Conservation (phyloP, 2,888 invertebrate species). For the Drosophila austrosaltans region DNA sequence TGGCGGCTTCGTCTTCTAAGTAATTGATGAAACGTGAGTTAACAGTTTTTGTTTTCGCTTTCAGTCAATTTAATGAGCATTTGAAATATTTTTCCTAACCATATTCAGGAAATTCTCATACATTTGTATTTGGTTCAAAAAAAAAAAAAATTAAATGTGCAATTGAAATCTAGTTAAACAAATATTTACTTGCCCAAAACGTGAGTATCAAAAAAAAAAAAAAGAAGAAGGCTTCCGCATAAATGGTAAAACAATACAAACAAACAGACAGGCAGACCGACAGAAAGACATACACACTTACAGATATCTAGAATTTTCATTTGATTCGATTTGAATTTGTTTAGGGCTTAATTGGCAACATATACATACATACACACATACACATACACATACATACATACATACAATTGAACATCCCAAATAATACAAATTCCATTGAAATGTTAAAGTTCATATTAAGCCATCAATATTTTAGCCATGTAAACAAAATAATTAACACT, state of each 20-base stretch:
- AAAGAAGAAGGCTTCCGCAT: background rate
- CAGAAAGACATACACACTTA: too few species aligned
- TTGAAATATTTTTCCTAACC: slow-evolving; percentile 50
- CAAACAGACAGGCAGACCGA: background rate
- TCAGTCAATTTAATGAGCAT: slow-evolving; percentile 54
- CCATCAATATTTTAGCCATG: slow-evolving; percentile 21
- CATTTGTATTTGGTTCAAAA: slow-evolving; percentile 65
- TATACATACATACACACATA: background rate
- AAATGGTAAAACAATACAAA: background rate
- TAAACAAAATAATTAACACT: slow-evolving; percentile 54
- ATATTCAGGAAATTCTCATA: slow-evolving; percentile 61
- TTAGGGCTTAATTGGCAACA: background rate
- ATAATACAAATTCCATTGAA: slow-evolving; percentile 21
- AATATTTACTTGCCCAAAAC: slow-evolving; percentile 45
- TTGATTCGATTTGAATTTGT: background rate
- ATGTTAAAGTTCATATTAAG: slow-evolving; percentile 44
- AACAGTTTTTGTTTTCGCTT: slow-evolving; percentile 58
- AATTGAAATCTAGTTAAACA: slow-evolving; percentile 44
- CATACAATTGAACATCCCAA: background rate
- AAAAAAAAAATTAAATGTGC: slow-evolving; percentile 11
- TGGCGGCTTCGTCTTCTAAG: slow-evolving; percentile 30
- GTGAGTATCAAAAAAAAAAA: slow-evolving; percentile 29
- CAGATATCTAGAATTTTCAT: background rate
- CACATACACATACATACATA: background rate
- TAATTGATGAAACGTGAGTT: slow-evolving; percentile 76